A percentile compares a stretch with the other conserved stretches of the same genome.
Conservation (phyloP, 1,140 invertebrate species). For the Penaeus vannamei region DNA sequence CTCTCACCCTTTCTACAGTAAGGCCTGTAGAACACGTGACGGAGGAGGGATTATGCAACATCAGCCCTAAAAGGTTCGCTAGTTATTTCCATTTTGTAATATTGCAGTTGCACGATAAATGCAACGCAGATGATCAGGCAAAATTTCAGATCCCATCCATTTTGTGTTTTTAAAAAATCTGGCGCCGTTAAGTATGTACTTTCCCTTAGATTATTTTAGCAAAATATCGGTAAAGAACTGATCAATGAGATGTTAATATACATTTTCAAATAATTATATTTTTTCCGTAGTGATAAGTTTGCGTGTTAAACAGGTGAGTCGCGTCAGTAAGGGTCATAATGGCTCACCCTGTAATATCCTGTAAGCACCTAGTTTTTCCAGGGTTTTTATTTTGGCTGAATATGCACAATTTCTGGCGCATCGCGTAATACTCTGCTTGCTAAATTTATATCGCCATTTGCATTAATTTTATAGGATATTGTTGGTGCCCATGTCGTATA, state of each 20-base stretch:
- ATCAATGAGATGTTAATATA: slow-evolving; percentile 51
- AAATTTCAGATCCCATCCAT: no score
- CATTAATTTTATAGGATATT: slow-evolving; percentile 66
- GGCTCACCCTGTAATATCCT: slow-evolving; percentile 57
- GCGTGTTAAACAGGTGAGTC: slow-evolving; percentile 58
- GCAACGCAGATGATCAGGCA: no score
- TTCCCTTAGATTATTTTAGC: slow-evolving; percentile 54
- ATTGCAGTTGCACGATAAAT: no score
- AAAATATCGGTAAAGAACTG: slow-evolving; percentile 56
- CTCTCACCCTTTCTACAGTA: no score
- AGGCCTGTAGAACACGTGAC: no score
- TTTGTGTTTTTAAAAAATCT: no score
- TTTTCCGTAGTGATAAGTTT: slow-evolving; percentile 60
- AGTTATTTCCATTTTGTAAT: no score
- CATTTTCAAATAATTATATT: slow-evolving; percentile 51
- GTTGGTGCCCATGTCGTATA: slow-evolving; percentile 65
- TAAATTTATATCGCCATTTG: slow-evolving; percentile 63
- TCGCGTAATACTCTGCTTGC: slow-evolving; percentile 62
- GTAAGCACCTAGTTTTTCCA: slow-evolving; percentile 63
- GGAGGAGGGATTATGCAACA: no score
- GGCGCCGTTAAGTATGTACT: not conserved
- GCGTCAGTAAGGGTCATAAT: slow-evolving; percentile 56
- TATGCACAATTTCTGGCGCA: slow-evolving; percentile 63
- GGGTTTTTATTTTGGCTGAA: slow-evolving; percentile 64
- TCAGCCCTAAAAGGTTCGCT: no score